A percentile compares a stretch with the other conserved stretches of the same genome.
Conservation (phyloP, 2,797 vertebrate species). For the Spheniscus humboldti region DNA sequence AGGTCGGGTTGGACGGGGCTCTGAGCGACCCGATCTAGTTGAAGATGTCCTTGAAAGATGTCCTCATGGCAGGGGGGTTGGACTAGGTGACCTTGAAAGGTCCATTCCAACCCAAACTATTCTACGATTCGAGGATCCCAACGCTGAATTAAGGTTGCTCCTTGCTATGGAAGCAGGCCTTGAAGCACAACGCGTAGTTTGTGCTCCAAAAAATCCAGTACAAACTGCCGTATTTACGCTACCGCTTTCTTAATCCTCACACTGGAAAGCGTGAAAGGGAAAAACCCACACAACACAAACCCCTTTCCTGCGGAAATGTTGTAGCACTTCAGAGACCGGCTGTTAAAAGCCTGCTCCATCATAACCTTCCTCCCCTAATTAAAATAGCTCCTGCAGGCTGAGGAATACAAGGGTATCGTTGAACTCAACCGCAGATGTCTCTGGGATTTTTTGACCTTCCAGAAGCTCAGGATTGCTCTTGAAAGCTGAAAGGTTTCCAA, state of each 20-base stretch:
- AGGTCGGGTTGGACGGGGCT: neutral
- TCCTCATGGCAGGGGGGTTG: too few relatives aligned
- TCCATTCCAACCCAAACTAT: neutral
- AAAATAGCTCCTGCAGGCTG: neutral
- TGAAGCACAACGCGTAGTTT: neutral
- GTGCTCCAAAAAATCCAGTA: too few relatives aligned
- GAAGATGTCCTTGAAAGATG: neutral
- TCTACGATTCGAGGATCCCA: neutral
- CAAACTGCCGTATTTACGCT: neutral
- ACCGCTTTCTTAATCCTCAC: neutral
- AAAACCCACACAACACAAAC: neutral
- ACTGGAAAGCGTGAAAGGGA: neutral
- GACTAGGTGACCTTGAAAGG: neutral
- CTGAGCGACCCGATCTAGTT: neutral
- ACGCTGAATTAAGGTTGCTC: neutral
- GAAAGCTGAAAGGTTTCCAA: neutral
- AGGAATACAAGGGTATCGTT: neutral
- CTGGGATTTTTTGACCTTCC: neutral
- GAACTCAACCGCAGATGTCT: neutral
- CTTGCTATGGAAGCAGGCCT: neutral
- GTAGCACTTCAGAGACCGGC: neutral
- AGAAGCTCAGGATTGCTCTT: neutral
- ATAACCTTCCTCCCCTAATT: neutral
- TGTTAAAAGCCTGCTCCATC: neutral
- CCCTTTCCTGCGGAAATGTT: neutral